These are phyloP conservation scores for Urocolius indicus DNA, from an alignment of 2,113 vertebrate genomes.

Conservation along the genomic window DNA sequence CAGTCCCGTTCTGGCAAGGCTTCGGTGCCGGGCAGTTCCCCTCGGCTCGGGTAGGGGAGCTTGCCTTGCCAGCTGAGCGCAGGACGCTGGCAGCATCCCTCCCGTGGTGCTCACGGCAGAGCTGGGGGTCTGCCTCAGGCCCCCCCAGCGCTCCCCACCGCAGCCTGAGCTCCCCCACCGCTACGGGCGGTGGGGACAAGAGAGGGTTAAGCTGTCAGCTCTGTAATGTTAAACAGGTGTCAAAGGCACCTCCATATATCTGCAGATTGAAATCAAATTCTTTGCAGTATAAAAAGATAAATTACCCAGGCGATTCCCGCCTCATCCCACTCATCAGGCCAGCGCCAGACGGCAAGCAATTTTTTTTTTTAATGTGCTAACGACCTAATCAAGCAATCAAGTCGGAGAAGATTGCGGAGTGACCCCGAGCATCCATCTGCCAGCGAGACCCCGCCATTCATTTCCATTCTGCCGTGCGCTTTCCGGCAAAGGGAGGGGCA, in stretches of 20 bases:
- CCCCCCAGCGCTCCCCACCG: background rate
- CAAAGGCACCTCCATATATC: slow-evolving; percentile 83
- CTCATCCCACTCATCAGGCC: slow-evolving; percentile 92
- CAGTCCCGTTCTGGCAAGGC: background rate
- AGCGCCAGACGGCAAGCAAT: slow-evolving; percentile 94
- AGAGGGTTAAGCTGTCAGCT: slow-evolving; percentile 81
- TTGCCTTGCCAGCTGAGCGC: background rate
- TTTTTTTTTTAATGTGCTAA: slow-evolving; percentile 94
- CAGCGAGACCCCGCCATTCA: slow-evolving; percentile 89
- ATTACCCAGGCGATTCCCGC: slow-evolving; percentile 86
- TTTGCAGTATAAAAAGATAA: slow-evolving; percentile 86
- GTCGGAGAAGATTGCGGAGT: slow-evolving; percentile 95
- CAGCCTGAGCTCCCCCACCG: background rate
- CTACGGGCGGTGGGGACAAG: background rate
- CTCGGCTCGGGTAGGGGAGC: background rate
- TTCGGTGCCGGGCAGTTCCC: background rate
- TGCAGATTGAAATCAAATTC: slow-evolving; percentile 84
- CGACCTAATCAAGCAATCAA: slow-evolving; percentile 99
- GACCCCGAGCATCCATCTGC: slow-evolving; percentile 98
- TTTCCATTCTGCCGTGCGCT: slow-evolving; percentile 81
- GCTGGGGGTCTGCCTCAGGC: background rate
- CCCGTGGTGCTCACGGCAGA: rapidly evolving
- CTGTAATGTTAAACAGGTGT: slow-evolving; percentile 81
- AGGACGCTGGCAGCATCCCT: background rate
- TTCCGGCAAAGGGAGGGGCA: slow-evolving; percentile 57